Conservation (phyloP, 2,888 invertebrate genomes). For the Agapostemon virescens region DNA sequence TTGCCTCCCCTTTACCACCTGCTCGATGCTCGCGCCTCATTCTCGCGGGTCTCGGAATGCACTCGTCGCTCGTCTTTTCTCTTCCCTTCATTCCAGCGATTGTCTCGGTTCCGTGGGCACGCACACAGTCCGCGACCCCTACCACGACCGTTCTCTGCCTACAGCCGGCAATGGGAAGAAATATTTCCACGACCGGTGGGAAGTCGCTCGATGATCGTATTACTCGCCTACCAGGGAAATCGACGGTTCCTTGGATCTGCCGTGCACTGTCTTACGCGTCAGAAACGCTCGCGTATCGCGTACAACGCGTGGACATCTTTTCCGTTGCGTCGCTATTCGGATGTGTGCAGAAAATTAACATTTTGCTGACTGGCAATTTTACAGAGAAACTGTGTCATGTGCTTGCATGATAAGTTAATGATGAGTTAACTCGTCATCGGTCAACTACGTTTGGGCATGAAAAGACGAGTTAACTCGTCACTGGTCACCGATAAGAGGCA, state of each 20-base stretch:
- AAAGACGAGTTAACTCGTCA: no score
- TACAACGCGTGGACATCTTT: neutral
- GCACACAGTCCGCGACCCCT: slow-evolving; percentile 19
- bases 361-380: no score
- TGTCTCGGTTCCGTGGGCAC: slow-evolving; percentile 52
- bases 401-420: no score
- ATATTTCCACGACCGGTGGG: slow-evolving; percentile 49
- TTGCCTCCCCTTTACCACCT: slow-evolving; percentile 59
- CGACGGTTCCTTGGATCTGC: neutral
- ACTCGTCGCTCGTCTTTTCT: slow-evolving; percentile 54
- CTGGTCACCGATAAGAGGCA: no score
- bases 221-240: slow-evolving; percentile 29
- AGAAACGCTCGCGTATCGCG: neutral
- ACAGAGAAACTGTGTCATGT: no score
- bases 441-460: no score
- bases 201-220: slow-evolving; percentile 49
- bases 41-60: slow-evolving; percentile 64
- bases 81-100: slow-evolving; percentile 55
- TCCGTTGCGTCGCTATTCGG: neutral
- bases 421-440: no score
- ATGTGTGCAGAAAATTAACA: no score
- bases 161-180: slow-evolving; percentile 40
- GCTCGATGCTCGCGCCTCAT: slow-evolving; percentile 63
- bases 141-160: slow-evolving; percentile 3
- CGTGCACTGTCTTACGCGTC: neutral